Percentiles rank a stretch among this genome's conserved stretches.
Conservation (phyloP, 2,113 vertebrate species). For the Pelobates fuscus region DNA sequence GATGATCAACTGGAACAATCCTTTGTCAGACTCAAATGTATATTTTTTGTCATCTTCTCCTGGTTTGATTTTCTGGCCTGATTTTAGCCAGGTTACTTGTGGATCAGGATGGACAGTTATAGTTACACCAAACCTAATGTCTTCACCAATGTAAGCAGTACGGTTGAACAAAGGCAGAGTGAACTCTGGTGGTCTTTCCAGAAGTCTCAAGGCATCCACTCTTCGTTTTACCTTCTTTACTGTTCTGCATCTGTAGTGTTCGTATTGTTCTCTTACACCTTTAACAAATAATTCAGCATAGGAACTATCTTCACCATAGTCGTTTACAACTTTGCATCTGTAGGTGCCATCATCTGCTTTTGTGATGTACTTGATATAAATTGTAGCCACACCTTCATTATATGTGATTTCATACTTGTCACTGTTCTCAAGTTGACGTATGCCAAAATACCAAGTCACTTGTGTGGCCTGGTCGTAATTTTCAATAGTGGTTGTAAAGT, state of each 20-base stretch:
- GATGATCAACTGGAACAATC: conserved; percentile 91
- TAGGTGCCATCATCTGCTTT: conserved; percentile 93
- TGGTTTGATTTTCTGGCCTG: conserved; percentile 92
- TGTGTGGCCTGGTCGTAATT: conserved; percentile 94
- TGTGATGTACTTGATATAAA: conserved; percentile 84
- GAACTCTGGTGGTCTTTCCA: conserved; percentile 95
- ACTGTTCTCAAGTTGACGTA: conserved; percentile 86
- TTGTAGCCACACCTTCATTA: conserved; percentile 87
- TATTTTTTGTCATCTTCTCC: conserved; percentile 91
- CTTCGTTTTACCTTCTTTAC: conserved; percentile 90
- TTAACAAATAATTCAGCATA: conserved; percentile 91
- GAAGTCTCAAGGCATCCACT: conserved; percentile 86
- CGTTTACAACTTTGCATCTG: conserved; percentile 92
- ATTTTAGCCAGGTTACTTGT: conserved; percentile 92
- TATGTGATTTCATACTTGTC: conserved; percentile 93
- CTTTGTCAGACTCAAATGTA: conserved; percentile 89
- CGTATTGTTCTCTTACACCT: conserved; percentile 84
- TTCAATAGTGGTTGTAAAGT: conserved; percentile 89
- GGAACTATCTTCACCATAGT: conserved; percentile 94
- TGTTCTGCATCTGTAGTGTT: conserved; percentile 84
- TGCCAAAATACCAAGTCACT: conserved; percentile 97
- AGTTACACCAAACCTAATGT: conserved; percentile 89
- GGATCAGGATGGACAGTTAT: conserved; percentile 97
- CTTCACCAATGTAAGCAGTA: conserved; percentile 88
- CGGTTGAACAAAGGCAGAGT: conserved; percentile 90